phyloP scores from a whole-genome alignment of 2,797 vertebrate species.

The Peromyscus eremicus region DNA sequence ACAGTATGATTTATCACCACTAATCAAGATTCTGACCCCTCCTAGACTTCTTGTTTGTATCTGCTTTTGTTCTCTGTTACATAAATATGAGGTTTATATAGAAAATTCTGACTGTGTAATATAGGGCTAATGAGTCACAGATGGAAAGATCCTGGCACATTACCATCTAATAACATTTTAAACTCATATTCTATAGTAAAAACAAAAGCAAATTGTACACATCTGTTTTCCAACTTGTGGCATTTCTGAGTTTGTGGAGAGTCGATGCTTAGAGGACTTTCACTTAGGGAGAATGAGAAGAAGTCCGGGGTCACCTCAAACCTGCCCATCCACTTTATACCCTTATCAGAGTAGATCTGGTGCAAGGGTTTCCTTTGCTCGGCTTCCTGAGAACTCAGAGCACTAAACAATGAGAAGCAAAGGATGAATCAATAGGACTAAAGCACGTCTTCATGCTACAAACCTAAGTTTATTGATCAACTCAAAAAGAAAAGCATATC shows the following conservation, averaged over 20 bases:
- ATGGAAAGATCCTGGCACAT: conserved; percentile 86
- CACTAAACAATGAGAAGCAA: background rate
- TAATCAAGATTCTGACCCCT: conserved; percentile 80
- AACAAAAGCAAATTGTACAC: conserved; percentile 86
- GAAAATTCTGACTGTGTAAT: conserved; percentile 83
- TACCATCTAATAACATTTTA: conserved; percentile 86
- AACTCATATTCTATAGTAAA: conserved; percentile 85
- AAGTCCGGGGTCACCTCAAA: conserved; percentile 59
- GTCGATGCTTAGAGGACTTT: conserved; percentile 69
- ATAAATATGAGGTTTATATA: conserved; percentile 79
- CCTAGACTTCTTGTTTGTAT: conserved; percentile 81
- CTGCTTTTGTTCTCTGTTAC: conserved; percentile 84
- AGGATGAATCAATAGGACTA: background rate
- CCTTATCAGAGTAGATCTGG: conserved; percentile 65
- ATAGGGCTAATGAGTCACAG: conserved; percentile 89
- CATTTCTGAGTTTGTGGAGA: conserved; percentile 78
- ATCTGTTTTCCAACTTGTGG: conserved; percentile 85
- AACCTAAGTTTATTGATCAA: conserved; percentile 31
- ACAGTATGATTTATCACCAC: conserved; percentile 80
- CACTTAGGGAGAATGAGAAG: conserved; percentile 60
- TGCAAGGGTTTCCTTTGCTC: conserved; percentile 22
- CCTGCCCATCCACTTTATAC: background rate
- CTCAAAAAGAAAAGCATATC: conserved; percentile 27
- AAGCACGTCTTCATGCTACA: background rate
- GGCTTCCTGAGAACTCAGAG: conserved; percentile 18